A percentile compares a stretch with the other conserved stretches of the same genome.
Evolutionary conservation across 2,113 vertebrate genomes (phyloP).

Genomic region (Cervus canadensis): DNA sequence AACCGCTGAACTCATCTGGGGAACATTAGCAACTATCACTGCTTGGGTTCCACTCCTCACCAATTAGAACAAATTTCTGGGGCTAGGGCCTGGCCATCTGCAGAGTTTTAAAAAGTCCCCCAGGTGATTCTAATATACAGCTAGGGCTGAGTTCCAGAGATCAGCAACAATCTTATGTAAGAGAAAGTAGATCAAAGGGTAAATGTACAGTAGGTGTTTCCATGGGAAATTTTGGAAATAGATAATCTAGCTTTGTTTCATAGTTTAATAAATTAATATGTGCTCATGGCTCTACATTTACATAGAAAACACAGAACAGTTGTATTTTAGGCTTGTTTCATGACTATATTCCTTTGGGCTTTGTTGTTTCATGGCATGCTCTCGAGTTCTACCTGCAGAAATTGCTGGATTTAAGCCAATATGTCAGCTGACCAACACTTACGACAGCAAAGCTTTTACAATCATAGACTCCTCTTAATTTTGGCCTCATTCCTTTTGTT

Average conservation of each 20-base stretch:
- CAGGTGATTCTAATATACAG: background rate
- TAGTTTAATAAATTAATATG: background rate
- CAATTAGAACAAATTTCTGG: background rate
- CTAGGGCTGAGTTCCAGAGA: background rate
- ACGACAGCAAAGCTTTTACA: background rate
- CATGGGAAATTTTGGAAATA: background rate
- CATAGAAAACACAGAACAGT: background rate
- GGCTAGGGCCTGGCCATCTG: background rate
- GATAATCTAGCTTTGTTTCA: background rate
- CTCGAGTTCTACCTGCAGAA: background rate
- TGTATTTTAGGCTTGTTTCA: background rate
- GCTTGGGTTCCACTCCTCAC: background rate
- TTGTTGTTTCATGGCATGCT: background rate
- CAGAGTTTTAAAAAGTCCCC: background rate
- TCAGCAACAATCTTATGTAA: background rate
- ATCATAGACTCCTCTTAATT: background rate
- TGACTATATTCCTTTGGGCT: background rate
- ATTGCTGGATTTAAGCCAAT: background rate
- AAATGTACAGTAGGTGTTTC: background rate
- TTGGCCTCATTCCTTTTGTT: background rate
- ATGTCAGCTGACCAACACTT: background rate
- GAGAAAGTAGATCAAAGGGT: background rate
- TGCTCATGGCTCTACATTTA: background rate
- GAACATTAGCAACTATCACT: background rate
- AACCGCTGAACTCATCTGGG: background rate